phyloP scores from a whole-genome alignment of 2,888 invertebrate genomes.

The Pelosia muscerda region DNA sequence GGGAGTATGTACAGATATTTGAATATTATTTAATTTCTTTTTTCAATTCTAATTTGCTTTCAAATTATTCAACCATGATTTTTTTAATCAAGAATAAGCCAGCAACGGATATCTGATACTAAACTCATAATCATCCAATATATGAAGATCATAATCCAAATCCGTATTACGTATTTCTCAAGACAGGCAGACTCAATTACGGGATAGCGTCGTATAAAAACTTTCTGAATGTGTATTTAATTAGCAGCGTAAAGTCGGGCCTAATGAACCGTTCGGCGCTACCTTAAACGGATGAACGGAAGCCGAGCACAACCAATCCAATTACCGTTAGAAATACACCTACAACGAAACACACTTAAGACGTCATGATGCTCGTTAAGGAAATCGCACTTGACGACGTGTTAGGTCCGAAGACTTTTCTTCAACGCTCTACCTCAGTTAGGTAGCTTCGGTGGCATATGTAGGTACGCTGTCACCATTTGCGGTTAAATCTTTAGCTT shows the following conservation, averaged over 20 bases:
- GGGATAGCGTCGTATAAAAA: constrained; percentile 44
- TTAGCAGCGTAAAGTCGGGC: constrained; percentile 74
- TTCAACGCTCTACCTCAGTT: constrained; percentile 40
- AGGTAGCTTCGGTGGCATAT: not conserved
- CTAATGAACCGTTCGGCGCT: constrained; percentile 78
- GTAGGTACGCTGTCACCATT: too few species aligned
- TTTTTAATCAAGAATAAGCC: not conserved
- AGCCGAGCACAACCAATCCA: constrained; percentile 78
- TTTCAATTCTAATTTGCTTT: too few species aligned
- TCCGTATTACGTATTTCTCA: not conserved
- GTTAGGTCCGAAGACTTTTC: constrained; percentile 44
- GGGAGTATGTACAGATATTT: too few species aligned
- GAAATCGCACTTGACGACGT: constrained; percentile 65
- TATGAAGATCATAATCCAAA: not conserved
- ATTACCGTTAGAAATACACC: constrained; percentile 77
- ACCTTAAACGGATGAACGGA: constrained; percentile 82
- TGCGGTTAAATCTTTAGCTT: too few species aligned
- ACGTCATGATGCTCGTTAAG: constrained; percentile 71
- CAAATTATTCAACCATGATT: too few species aligned
- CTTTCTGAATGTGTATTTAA: constrained; percentile 71
- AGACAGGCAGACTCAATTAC: constrained; percentile 14
- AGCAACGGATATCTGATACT: not conserved
- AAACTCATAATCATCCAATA: not conserved
- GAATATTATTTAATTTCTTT: too few species aligned
- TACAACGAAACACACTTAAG: constrained; percentile 82